Evolutionary conservation across 2,888 invertebrate species (phyloP).

Genomic region (Priocnemis perturbator): DNA sequence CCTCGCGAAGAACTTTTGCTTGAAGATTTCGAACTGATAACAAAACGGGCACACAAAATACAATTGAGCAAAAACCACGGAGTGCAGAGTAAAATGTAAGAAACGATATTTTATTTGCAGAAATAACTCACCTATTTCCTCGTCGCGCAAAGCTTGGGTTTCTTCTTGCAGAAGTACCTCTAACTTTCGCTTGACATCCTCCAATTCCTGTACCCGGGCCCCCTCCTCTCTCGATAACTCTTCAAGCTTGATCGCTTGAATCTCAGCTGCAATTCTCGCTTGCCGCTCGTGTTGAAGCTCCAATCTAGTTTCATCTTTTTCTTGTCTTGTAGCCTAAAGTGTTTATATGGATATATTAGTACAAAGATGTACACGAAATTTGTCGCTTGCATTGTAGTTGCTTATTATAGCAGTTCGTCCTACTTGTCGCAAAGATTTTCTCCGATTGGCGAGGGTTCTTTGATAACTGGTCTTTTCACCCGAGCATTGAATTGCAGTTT

Average conservation of each 20-base stretch:
- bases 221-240: slow-evolving; percentile 84
- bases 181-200: slow-evolving; percentile 82
- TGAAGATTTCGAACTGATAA: slow-evolving; percentile 79
- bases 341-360: slow-evolving; percentile 1
- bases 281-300: slow-evolving; percentile 68
- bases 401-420: slow-evolving; percentile 46
- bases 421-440: slow-evolving; percentile 76
- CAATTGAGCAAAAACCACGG: slow-evolving; percentile 4
- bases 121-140: slow-evolving; percentile 81
- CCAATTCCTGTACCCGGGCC: slow-evolving; percentile 84
- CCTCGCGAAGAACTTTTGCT: slow-evolving; percentile 86
- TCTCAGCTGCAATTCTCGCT: slow-evolving; percentile 77
- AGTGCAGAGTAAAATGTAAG: background rate
- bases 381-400: background rate
- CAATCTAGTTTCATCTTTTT: slow-evolving; percentile 64
- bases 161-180: slow-evolving; percentile 87
- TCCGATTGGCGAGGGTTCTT: slow-evolving; percentile 78
- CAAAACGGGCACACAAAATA: background rate
- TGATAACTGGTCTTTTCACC: slow-evolving; percentile 84
- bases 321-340: slow-evolving; percentile 60
- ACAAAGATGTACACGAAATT: background rate
- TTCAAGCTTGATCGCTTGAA: slow-evolving; percentile 81
- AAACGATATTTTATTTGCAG: background rate
- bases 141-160: slow-evolving; percentile 89
- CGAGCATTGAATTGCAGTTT: slow-evolving; percentile 84